phyloP scores from a whole-genome alignment of 2,888 invertebrate species.

The Sericinus montela region DNA sequence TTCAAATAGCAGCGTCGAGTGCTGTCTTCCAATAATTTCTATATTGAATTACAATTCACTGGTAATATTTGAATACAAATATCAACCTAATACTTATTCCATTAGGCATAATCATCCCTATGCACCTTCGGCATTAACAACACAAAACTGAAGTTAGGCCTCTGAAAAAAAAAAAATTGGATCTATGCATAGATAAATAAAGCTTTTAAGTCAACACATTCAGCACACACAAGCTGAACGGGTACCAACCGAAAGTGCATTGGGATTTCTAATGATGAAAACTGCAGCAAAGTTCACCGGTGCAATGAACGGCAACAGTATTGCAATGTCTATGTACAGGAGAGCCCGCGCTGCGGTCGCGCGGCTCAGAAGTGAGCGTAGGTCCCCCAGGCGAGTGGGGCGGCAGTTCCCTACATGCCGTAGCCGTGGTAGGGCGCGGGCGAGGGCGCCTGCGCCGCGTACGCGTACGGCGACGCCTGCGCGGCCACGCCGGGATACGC shows the following conservation, averaged over 20 bases:
- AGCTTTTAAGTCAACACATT: too few relatives aligned
- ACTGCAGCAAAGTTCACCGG: too few relatives aligned
- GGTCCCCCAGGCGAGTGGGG: slow-evolving; percentile 32
- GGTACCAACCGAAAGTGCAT: slow-evolving; percentile 6
- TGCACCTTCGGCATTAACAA: slow-evolving; percentile 8
- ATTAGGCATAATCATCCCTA: neutral
- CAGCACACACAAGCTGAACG: neutral
- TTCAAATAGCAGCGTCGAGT: slow-evolving; percentile 2
- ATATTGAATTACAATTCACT: neutral
- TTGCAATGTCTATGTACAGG: slow-evolving; percentile 3
- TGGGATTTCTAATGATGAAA: neutral
- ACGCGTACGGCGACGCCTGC: slow-evolving; percentile 71
- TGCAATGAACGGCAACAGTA: too few relatives aligned
- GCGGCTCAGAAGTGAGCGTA: slow-evolving; percentile 36
- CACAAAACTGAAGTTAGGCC: slow-evolving; percentile 15
- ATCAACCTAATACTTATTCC: slow-evolving; percentile 1
- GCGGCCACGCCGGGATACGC: slow-evolving; percentile 65
- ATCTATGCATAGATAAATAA: neutral
- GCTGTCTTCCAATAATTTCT: slow-evolving; percentile 1
- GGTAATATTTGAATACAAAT: neutral
- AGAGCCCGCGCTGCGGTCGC: slow-evolving; percentile 3
- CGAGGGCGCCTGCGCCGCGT: slow-evolving; percentile 74
- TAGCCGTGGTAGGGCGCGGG: slow-evolving; percentile 77
- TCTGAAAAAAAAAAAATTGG: neutral
- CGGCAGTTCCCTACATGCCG: slow-evolving; percentile 68